phyloP scores from a whole-genome alignment of 2,113 vertebrate species.

The Drymodes brunneopygia region DNA sequence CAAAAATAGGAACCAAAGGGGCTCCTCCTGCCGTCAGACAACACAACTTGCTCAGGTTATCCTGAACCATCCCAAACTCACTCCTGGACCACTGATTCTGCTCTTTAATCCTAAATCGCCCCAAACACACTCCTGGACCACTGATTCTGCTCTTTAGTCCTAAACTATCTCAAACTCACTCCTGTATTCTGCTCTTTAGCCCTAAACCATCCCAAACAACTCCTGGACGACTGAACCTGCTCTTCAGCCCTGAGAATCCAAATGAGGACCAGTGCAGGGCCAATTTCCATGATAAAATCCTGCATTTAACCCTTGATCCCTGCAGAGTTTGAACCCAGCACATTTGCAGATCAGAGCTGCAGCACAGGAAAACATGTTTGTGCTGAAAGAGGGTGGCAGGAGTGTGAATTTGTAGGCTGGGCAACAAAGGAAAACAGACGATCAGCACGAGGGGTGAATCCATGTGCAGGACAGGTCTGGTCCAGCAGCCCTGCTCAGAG shows the following conservation, averaged over 20 bases:
- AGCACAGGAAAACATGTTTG: background rate
- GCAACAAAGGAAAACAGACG: background rate
- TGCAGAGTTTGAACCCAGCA: background rate
- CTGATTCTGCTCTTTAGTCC: background rate
- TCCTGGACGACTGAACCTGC: background rate
- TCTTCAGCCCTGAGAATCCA: background rate
- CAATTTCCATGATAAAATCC: background rate
- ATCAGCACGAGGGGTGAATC: background rate
- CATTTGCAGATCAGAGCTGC: background rate
- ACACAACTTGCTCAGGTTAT: background rate
- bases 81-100: background rate
- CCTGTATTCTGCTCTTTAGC: background rate
- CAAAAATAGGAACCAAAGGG: background rate
- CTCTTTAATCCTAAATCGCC: background rate
- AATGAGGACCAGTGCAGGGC: background rate
- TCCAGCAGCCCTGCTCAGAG: background rate
- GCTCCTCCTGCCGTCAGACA: background rate
- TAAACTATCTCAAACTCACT: background rate
- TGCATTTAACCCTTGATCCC: background rate
- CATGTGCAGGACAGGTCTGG: constrained; percentile 16
- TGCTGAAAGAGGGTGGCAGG: background rate
- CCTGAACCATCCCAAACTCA: background rate
- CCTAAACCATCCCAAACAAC: background rate
- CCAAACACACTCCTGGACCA: background rate
- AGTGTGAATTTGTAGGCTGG: background rate